Evolutionary conservation across 2,113 vertebrate genomes (phyloP), one percentile per base, ranked within the genome.

Genomic region (Callithrix jacchus): DNA sequence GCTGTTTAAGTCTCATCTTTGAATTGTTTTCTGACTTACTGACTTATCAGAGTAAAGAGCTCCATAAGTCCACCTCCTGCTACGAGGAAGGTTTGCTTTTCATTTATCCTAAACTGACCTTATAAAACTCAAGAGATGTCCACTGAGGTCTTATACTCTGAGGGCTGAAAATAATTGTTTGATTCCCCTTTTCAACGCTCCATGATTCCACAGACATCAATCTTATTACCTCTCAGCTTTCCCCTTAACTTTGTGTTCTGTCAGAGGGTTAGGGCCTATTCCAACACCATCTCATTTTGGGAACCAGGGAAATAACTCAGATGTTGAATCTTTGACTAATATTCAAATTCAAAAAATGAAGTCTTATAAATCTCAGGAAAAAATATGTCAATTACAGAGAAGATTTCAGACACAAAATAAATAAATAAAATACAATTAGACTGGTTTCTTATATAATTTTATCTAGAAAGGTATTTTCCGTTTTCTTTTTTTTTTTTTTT

Each of bases 351-450:
- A 81, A 2, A 56, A 91, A 94, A 82, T 18, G 9, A 77, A 94
- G 18, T 6, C 4, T 79, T 4, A 47, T 88, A 13, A 23, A 88
- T 89, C 32, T 93, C 68, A 94, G 32, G 32, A 96, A 14, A 13
- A 89, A 91, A 83, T 80, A 96, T 66, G 85, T 85, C 45, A 73
- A 45, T 86, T 90, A 64, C 20, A 90, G 21, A 96, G 81, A 86
- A 61, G 5, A 82, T 58, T 85, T 8, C 42, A 87, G 20, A 6
- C 47, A 84, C 10, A 18, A 87, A 89, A 92, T 73, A 64, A 94
- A 71, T 73, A 81, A 89, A 49, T 52, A 90, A 84, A 82, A 74
- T 25, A 42, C 32, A 79, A 58, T 85, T 45, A 73, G 17, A 91
- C 8, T 81, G 73, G 81, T 79, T 93, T 81, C 23, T 49, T 58